Evolutionary conservation across 2,797 vertebrate genomes (phyloP).

Genomic region (Gobionotothen gibberifrons): DNA sequence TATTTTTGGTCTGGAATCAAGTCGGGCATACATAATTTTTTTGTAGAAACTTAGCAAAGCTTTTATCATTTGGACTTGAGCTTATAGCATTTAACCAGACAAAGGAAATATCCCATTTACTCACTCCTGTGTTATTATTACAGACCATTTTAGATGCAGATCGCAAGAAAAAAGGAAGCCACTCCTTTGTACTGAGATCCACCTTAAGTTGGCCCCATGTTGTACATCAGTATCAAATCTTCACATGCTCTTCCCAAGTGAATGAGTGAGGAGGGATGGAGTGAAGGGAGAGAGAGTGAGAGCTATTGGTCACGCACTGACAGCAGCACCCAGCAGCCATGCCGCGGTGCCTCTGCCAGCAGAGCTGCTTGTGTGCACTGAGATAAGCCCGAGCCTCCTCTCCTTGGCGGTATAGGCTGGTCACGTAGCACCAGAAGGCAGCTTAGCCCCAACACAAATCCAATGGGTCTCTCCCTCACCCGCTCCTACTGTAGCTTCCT

Average conservation of each 20-base stretch:
- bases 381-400: conserved; percentile 74
- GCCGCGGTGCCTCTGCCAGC: conserved; percentile 67
- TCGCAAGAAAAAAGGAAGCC: conserved; percentile 15
- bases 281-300: conserved; percentile 31
- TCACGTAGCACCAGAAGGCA: conserved; percentile 71
- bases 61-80: conserved; percentile 4
- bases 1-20: neutral
- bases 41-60: neutral
- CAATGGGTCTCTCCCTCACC: conserved; percentile 48
- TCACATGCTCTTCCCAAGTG: conserved; percentile 16
- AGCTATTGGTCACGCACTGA: conserved; percentile 64
- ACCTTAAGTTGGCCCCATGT: conserved; percentile 20
- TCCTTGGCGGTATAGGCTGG: conserved; percentile 61
- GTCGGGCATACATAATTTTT: conserved; percentile 7
- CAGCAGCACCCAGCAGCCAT: conserved; percentile 67
- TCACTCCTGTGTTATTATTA: neutral
- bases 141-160: conserved; percentile 14
- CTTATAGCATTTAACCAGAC: conserved; percentile 16
- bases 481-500: conserved; percentile 25
- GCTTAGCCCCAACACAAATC: conserved; percentile 69
- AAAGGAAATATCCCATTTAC: conserved; percentile 27
- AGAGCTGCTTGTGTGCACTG: conserved; percentile 72
- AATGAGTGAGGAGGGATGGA: conserved; percentile 19
- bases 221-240: conserved; percentile 29
- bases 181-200: conserved; percentile 3